Conservation (phyloP, 2,888 invertebrate genomes). For the Cyaniris semiargus region DNA sequence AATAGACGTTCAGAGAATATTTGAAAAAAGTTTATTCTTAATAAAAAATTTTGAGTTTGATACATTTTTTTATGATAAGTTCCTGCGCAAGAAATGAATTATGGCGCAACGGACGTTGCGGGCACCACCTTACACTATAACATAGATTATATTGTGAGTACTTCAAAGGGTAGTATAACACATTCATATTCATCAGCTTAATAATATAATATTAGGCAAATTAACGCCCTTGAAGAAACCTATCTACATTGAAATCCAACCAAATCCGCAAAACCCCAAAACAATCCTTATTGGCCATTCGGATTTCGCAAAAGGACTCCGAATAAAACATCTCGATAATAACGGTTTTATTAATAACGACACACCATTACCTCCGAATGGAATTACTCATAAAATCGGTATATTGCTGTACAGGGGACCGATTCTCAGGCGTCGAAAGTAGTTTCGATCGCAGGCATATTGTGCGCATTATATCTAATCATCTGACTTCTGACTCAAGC, state of each 20-base stretch:
- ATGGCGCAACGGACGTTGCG: too few relatives aligned
- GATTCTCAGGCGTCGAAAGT: neutral
- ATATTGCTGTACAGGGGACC: neutral
- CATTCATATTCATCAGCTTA: neutral
- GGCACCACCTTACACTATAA: too few relatives aligned
- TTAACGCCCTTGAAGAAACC: neutral
- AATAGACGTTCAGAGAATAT: too few relatives aligned
- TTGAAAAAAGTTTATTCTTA: too few relatives aligned
- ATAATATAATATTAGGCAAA: neutral
- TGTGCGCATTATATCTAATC: too few relatives aligned
- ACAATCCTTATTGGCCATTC: neutral
- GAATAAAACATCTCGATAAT: conserved; percentile 15
- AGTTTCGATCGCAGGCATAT: neutral
- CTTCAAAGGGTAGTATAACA: neutral
- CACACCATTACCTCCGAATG: conserved; percentile 10
- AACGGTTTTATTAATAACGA: conserved; percentile 12
- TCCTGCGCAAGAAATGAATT: too few relatives aligned
- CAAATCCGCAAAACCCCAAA: neutral
- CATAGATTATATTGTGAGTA: too few relatives aligned
- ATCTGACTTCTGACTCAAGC: too few relatives aligned
- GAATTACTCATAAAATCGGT: conserved; percentile 14
- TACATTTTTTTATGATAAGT: too few relatives aligned
- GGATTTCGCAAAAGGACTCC: neutral
- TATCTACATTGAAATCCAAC: neutral
- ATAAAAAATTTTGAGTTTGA: too few relatives aligned